Evolutionary conservation across 2,888 invertebrate genomes (phyloP), one percentile per base, ranked within the genome.

Genomic region (Eilema sororculum): DNA sequence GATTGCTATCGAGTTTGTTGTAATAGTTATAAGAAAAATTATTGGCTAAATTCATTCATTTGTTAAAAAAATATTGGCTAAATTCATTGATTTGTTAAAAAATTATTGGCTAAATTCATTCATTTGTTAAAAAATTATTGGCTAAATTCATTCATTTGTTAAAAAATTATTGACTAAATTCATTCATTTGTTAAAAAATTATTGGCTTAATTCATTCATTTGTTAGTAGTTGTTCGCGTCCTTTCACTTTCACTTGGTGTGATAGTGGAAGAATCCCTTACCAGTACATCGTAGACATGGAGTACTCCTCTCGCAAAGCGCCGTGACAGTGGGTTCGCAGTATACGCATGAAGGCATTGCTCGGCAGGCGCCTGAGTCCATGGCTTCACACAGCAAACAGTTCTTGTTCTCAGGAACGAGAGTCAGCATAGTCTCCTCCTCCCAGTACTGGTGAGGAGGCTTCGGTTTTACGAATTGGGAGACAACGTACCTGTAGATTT

Each of bases 271-370:
- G 8, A 52, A 4, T n/a, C 33, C 10, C 64, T 81, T 76, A 93
- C 93, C 93, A 57, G 93, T 91, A 71, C 94, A 94, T n/a, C 95
- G 77, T 20, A 94, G 81, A 30, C 95, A 94, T 0, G 95, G 95
- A 20, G 94, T 91, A 78, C 91, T 90, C 2, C 94, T 82, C 76
- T 95, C 95, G 65, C 94, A 95, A 0, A 93, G 84, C 41, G 95
- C 94, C 0, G 95, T 95, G 61, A 93, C 95, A 0, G 94, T 94
- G 0, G 92, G 89, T 81, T 95, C 95, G 78, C 95, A 95, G 86
- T 90, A 93, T 8, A 95, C 93, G 69, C 95, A 95, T 0, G 93
- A 93, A 0, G 95, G 95, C 94, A 94, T 94, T 3, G 94, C 88
- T 1, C 91, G 82, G 69, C 95, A 95, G 0, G 93, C 93, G 0